A percentile compares a stretch with the other conserved stretches of the same genome.
These are phyloP conservation scores for Drosophila guanche DNA, from an alignment of 1,140 invertebrate genomes.

Conservation along the genomic window DNA sequence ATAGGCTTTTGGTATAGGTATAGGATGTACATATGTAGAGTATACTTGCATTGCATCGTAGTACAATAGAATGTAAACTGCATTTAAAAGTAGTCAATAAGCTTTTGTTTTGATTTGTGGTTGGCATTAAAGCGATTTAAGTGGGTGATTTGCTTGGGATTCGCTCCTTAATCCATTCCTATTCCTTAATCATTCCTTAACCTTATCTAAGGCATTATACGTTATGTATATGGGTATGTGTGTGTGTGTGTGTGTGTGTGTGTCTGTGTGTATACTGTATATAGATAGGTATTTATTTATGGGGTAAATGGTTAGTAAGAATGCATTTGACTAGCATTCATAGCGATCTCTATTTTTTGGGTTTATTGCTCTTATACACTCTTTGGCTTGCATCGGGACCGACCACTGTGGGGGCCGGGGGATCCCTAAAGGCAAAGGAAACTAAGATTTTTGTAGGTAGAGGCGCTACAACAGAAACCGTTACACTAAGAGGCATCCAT, in stretches of 20 bases:
- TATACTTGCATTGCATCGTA: slow-evolving; percentile 13
- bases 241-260: no score
- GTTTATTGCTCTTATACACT: slow-evolving; percentile 60
- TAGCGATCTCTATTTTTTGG: slow-evolving; percentile 17
- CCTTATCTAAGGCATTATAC: slow-evolving; percentile 51
- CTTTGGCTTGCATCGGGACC: slow-evolving; percentile 14
- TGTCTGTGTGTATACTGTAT: slow-evolving; percentile 17
- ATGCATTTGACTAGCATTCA: slow-evolving; percentile 56
- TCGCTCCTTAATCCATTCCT: slow-evolving; percentile 14
- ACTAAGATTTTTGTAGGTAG: slow-evolving; percentile 57
- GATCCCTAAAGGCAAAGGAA: slow-evolving; percentile 47
- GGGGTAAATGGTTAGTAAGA: slow-evolving; percentile 51
- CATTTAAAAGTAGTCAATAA: slow-evolving; percentile 63
- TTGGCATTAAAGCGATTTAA: slow-evolving; percentile 72
- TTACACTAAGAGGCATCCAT: slow-evolving; percentile 77
- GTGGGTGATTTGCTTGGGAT: slow-evolving; percentile 52
- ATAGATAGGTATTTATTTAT: slow-evolving; percentile 49
- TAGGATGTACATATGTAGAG: slow-evolving; percentile 17
- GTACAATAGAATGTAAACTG: no score
- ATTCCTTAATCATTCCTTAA: slow-evolving; percentile 2
- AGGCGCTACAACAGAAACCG: slow-evolving; percentile 75
- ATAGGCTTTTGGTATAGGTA: slow-evolving; percentile 17
- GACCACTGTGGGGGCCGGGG: not conserved
- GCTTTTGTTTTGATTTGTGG: slow-evolving; percentile 69
- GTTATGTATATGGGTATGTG: slow-evolving; percentile 37